Evolutionary conservation across 1,140 invertebrate genomes (phyloP), one percentile per base, ranked within the genome.

Genomic region (Reticulitermes speratus): DNA sequence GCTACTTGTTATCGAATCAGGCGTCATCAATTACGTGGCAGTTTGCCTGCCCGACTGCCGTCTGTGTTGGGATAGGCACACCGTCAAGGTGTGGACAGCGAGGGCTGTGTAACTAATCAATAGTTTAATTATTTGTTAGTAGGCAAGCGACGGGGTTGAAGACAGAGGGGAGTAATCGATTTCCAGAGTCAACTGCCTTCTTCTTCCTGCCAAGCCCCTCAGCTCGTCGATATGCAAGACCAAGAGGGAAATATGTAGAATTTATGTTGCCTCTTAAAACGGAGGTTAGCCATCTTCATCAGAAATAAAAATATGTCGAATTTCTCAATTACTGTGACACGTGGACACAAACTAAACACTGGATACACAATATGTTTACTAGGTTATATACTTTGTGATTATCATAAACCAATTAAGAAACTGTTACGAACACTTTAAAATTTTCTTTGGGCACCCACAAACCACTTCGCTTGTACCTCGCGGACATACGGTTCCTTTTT

Each of bases 51-150:
- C 65, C 65, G 11, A 30, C 0, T 30, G 11, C 8, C n/a, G 14
- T 75, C n/a, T 30, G n/a, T 30, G 25, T 75, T 75, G 25, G 65
- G 65, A 25, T 75, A 75, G 2, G 25, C 65, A 75, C n/a, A 14
- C 25, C 0, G 7, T 75, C n/a, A 75, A n/a, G 59, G 59, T 65
- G 59, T 65, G 59, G 59, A 65, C 59, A 65, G 59, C 25, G 59
- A 65, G 65, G 65, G 65, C n/a, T 75, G 65, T 75, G 65, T 30
- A 30, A 75, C 59, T 30, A 75, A 75, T 75, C 65, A 75, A 75
- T 75, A 75, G 65, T 75, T n/a, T 75, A 75, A 75, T 75, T 75
- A 75, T 75, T 3, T 75, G n/a, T 30, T 25, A 75, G 65, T 5
- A 75, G 65, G 65, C n/a, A 30, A 75, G 65, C 65, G n/a, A 75